Percentiles rank a stretch among this genome's conserved stretches.
Evolutionary conservation across 2,113 vertebrate species (phyloP).

Genomic region (Anguilla rostrata): DNA sequence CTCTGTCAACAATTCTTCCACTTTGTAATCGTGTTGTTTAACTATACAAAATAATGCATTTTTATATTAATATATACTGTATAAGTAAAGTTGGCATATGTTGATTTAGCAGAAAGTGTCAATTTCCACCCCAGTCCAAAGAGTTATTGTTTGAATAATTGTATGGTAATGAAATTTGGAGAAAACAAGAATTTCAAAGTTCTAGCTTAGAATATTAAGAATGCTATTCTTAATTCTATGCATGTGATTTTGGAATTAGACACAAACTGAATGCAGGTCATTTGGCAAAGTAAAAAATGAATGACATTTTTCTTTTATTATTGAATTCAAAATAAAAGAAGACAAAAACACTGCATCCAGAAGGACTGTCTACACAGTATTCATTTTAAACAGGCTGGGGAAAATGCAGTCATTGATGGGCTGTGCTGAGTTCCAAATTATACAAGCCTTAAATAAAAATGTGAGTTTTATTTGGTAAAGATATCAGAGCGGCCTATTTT

Average conservation of each 20-base stretch:
- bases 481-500: neutral
- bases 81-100: neutral
- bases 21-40: neutral
- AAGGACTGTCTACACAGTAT: neutral
- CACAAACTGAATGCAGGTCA: too few species aligned
- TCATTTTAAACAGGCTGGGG: neutral
- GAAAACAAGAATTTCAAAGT: too few species aligned
- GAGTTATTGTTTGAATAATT: too few species aligned
- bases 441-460: neutral
- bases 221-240: too few species aligned
- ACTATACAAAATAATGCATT: neutral
- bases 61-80: neutral
- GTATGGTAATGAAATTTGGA: too few species aligned
- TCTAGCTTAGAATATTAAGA: too few species aligned
- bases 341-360: neutral
- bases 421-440: neutral
- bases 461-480: neutral
- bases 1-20: neutral
- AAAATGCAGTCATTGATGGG: neutral
- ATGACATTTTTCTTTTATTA: too few species aligned
- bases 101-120: neutral
- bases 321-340: too few species aligned
- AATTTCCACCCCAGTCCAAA: neutral
- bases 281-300: too few species aligned
- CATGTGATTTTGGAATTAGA: too few species aligned